Evolutionary conservation across 2,797 vertebrate species (phyloP), one percentile per base, ranked within the genome.

Genomic region (Enteromius mattozi): DNA sequence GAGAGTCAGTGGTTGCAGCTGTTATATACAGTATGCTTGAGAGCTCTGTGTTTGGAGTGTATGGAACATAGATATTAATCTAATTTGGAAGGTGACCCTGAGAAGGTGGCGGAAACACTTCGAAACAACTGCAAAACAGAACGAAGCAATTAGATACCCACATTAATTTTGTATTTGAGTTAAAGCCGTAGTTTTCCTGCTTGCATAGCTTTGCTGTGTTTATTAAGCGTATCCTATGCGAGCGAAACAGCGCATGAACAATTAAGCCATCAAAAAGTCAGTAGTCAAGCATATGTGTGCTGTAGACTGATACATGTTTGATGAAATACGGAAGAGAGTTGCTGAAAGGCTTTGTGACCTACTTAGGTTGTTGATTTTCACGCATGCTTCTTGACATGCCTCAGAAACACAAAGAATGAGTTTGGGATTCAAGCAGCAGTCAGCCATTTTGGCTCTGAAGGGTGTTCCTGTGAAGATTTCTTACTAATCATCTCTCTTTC

Each of bases 251-350:
- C 24, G 13, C 37, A 77, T 78, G 49, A 70, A 82, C 56, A 83
- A 74, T 78, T 78, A 80, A 76, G 91, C 88, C 81, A 78, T 88
- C 89, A 33, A 89, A 87, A 92, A 93, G 90, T 90, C 92, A 87
- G 90, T 89, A 88, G 88, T 91, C 91, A 89, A 85, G 87, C 80
- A 90, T 92, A 91, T 92, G 90, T 92, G 90, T 93, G 92, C 92
- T 87, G 90, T 77, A 92, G 91, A 93, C 93, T 94, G 93, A 92
- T 95, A 92, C 93, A 94, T 93, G 93, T 94, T 95, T 95, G 92
- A 95, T 95, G 92, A 92, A 88, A 91, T 89, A 81, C 88, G 90
- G 91, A 93, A 93, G 93, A 92, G 92, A 92, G 93, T 91, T 92
- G 88, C 92, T 93, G 89, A 92, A 93, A 93, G 89, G 89, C 92